Conservation (phyloP, 2,113 vertebrate species). For the Gallinago media region DNA sequence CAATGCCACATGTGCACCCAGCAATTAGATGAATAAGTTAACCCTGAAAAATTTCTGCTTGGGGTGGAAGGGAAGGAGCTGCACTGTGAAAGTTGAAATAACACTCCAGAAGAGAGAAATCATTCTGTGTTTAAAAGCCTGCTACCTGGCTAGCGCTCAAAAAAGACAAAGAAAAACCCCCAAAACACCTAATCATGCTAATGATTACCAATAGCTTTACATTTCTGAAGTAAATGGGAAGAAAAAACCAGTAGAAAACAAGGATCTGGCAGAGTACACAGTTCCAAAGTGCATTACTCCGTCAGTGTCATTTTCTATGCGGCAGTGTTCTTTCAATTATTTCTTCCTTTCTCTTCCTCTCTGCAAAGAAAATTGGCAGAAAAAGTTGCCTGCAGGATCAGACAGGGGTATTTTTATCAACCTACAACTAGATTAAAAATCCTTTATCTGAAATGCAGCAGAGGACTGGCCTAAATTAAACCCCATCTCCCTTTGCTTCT, state of each 20-base stretch:
- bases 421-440: slow-evolving; percentile 76
- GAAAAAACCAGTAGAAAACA: slow-evolving; percentile 50
- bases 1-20: slow-evolving; percentile 57
- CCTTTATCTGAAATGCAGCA: slow-evolving; percentile 77
- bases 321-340: slow-evolving; percentile 71
- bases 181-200: slow-evolving; percentile 9
- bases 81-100: slow-evolving; percentile 55
- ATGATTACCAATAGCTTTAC: slow-evolving; percentile 47
- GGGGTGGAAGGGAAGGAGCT: slow-evolving; percentile 41
- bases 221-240: slow-evolving; percentile 33
- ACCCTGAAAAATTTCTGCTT: slow-evolving; percentile 63
- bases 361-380: slow-evolving; percentile 77
- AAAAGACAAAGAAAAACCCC: not conserved
- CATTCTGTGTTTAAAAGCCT: slow-evolving; percentile 49
- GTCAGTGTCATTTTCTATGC: slow-evolving; percentile 59
- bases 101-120: slow-evolving; percentile 18
- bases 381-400: slow-evolving; percentile 76
- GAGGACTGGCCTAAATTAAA: slow-evolving; percentile 76
- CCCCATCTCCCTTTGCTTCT: slow-evolving; percentile 55
- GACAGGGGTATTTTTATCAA: slow-evolving; percentile 76
- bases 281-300: slow-evolving; percentile 49
- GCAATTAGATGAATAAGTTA: slow-evolving; percentile 75
- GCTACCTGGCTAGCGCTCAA: slow-evolving; percentile 10
- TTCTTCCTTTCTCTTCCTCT: slow-evolving; percentile 59
- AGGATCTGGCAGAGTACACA: slow-evolving; percentile 6